Percentiles rank a stretch among this genome's conserved stretches.
These are phyloP conservation scores for Hirtodrosophila alboralis DNA, from an alignment of 2,888 invertebrate genomes.

Conservation along the genomic window DNA sequence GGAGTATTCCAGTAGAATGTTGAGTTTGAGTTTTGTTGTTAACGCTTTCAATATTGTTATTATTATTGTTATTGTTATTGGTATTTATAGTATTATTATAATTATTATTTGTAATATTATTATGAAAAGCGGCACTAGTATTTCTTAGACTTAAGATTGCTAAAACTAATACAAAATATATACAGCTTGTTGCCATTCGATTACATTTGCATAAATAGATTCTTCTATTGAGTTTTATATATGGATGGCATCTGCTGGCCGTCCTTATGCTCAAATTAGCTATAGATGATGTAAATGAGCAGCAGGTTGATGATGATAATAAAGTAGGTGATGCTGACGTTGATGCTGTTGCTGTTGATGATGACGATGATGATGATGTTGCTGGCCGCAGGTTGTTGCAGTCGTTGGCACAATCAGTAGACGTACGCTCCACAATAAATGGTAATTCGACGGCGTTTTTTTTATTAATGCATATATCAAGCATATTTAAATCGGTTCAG, in stretches of 20 bases:
- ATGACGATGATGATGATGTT: constrained; percentile 16
- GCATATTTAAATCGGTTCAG: constrained; percentile 60
- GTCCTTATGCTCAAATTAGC: constrained; percentile 17
- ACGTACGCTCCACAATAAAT: constrained; percentile 54
- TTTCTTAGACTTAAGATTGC: constrained; percentile 58
- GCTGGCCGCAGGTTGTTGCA: constrained; percentile 26
- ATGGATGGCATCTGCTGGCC: constrained; percentile 45
- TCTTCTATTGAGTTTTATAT: constrained; percentile 57
- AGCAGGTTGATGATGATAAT: constrained; percentile 21
- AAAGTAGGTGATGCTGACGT: constrained; percentile 5
- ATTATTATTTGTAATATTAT: constrained; percentile 26
- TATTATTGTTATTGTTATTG: constrained; percentile 9
- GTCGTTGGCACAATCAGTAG: constrained; percentile 42
- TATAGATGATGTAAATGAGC: constrained; percentile 7
- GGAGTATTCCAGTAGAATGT: constrained; percentile 46
- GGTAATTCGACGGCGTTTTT: constrained; percentile 53
- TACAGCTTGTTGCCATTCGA: constrained; percentile 74
- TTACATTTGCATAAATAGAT: constrained; percentile 67
- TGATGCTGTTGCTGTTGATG: constrained; percentile 7
- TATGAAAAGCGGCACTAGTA: constrained; percentile 58
- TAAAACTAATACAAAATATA: constrained; percentile 79
- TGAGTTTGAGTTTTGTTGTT: constrained; percentile 47
- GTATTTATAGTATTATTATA: constrained; percentile 5
- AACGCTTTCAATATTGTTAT: constrained; percentile 27
- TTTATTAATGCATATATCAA: constrained; percentile 46